phyloP scores from a whole-genome alignment of 2,113 vertebrate species.

The Nanorana parkeri region DNA sequence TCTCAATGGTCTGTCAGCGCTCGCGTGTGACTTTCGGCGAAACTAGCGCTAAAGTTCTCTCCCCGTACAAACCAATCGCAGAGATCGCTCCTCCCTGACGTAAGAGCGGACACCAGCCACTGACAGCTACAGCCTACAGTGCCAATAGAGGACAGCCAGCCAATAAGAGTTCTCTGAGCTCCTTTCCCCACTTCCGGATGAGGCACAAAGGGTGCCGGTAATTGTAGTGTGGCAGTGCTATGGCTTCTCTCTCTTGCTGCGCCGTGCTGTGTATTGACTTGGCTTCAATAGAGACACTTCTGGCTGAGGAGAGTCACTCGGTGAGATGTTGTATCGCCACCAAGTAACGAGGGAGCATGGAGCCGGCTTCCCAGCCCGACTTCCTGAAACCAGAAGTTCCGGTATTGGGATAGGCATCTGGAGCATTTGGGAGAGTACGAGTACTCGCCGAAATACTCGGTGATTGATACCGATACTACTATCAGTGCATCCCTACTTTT shows the following conservation, averaged over 20 bases:
- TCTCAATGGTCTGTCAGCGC: too few relatives aligned
- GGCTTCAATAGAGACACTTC: conserved; percentile 18
- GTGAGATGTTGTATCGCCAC: background rate
- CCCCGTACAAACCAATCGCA: conserved; percentile 42
- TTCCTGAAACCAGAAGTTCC: too few relatives aligned
- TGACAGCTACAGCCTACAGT: background rate
- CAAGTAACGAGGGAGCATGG: too few relatives aligned
- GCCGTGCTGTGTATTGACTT: conserved; percentile 8
- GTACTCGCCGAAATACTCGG: too few relatives aligned
- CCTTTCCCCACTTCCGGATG: background rate
- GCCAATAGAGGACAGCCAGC: background rate
- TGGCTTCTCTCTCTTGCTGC: background rate
- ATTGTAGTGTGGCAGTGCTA: conserved; percentile 20
- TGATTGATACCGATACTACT: too few relatives aligned
- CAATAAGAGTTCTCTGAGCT: background rate
- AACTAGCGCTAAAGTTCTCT: conserved; percentile 70
- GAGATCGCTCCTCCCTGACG: rapidly evolving
- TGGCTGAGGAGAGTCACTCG: conserved; percentile 36
- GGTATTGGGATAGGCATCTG: too few relatives aligned
- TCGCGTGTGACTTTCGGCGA: conserved; percentile 56
- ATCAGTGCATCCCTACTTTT: too few relatives aligned
- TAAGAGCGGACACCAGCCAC: background rate
- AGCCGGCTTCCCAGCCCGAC: too few relatives aligned
- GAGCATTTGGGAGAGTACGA: too few relatives aligned
- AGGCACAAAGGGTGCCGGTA: conserved; percentile 55